These are phyloP conservation scores for Auanema freiburgensis DNA, from an alignment of 2,888 invertebrate species.

Conservation along the genomic window DNA sequence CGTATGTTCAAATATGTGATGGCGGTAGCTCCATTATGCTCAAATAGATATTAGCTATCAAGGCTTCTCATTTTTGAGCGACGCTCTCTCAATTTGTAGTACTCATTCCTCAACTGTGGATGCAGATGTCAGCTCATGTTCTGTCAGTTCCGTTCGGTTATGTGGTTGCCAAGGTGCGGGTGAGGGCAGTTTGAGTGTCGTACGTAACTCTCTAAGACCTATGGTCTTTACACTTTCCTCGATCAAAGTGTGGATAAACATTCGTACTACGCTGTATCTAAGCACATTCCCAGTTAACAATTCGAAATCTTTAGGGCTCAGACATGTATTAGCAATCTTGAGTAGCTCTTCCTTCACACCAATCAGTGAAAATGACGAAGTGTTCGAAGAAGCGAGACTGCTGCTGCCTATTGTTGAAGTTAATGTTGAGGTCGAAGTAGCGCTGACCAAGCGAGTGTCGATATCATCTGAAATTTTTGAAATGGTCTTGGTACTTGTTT, in stretches of 20 bases:
- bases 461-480: slow-evolving; percentile 14
- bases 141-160: slow-evolving; percentile 23
- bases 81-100: slow-evolving; percentile 20
- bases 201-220: slow-evolving; percentile 28
- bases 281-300: slow-evolving; percentile 14
- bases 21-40: slow-evolving; percentile 25
- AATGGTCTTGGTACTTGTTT: slow-evolving; percentile 16
- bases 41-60: slow-evolving; percentile 23
- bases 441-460: slow-evolving; percentile 11
- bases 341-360: slow-evolving; percentile 14
- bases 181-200: slow-evolving; percentile 23
- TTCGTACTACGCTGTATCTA: slow-evolving; percentile 9
- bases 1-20: slow-evolving; percentile 25
- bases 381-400: slow-evolving; percentile 9
- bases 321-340: slow-evolving; percentile 15
- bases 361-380: slow-evolving; percentile 18
- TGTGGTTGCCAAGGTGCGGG: slow-evolving; percentile 17
- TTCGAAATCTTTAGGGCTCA: slow-evolving; percentile 12
- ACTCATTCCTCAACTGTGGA: slow-evolving; percentile 25
- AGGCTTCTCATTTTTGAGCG: slow-evolving; percentile 24
- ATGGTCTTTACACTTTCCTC: slow-evolving; percentile 18
- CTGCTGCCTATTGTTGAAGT: background rate
- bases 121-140: slow-evolving; percentile 24
- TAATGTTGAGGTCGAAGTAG: slow-evolving; percentile 18
- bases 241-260: slow-evolving; percentile 14